Conservation (phyloP, 1,140 invertebrate species). For the Sitodiplosis mosellana region DNA sequence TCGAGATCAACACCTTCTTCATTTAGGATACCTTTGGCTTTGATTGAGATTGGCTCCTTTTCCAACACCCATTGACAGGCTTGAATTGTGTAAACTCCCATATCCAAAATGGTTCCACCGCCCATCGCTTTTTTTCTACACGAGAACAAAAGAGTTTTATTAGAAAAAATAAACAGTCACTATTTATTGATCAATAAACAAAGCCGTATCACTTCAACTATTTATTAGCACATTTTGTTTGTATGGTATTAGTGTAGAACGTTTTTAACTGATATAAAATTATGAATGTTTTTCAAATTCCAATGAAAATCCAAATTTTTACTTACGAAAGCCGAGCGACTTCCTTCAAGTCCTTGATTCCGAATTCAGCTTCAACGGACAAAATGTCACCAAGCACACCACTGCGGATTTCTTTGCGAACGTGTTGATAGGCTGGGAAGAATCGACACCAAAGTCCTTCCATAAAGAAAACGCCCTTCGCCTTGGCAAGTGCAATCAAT, state of each 20-base stretch:
- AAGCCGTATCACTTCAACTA: too few species aligned
- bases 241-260: too few species aligned
- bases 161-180: neutral
- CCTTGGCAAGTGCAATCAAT: constrained; percentile 38
- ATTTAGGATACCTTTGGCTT: constrained; percentile 44
- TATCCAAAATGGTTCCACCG: constrained; percentile 57
- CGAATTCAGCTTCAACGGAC: constrained; percentile 43
- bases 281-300: constrained; percentile 1
- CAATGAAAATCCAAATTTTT: neutral
- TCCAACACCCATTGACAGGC: too few species aligned
- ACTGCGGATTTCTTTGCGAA: constrained; percentile 34
- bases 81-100: too few species aligned
- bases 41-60: constrained; percentile 39
- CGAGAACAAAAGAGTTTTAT: neutral
- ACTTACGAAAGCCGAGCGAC: constrained; percentile 39
- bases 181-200: neutral
- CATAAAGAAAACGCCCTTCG: constrained; percentile 55
- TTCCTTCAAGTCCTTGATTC: constrained; percentile 30
- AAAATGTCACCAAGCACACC: constrained; percentile 47
- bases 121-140: constrained; percentile 29
- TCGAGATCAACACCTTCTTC: constrained; percentile 46
- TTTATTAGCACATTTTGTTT: too few species aligned
- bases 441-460: constrained; percentile 61
- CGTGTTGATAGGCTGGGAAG: constrained; percentile 45
- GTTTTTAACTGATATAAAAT: too few species aligned